Conservation (phyloP, 1,140 invertebrate genomes). For the Pseudomyrmex concolor region DNA sequence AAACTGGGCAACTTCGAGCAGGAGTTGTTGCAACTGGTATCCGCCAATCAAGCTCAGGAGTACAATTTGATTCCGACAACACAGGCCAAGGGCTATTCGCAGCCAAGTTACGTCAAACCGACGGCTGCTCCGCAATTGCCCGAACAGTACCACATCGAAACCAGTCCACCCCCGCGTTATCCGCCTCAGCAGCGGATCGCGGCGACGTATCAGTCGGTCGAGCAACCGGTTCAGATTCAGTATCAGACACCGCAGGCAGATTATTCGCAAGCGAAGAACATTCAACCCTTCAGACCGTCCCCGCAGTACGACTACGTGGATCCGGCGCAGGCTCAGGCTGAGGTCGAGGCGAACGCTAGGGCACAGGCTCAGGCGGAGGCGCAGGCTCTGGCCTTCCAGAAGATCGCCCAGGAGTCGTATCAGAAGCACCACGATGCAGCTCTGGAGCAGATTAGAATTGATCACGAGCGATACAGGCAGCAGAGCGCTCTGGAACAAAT, state of each 20-base stretch:
- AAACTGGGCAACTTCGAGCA: slow-evolving; percentile 82
- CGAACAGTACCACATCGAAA: slow-evolving; percentile 84
- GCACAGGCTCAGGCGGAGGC: slow-evolving; percentile 80
- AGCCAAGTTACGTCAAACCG: slow-evolving; percentile 73
- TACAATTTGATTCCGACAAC: slow-evolving; percentile 76
- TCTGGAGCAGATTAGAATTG: slow-evolving; percentile 80
- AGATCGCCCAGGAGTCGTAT: slow-evolving; percentile 80
- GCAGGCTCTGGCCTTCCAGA: slow-evolving; percentile 81
- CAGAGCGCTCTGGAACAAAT: slow-evolving; percentile 83
- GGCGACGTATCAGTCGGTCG: slow-evolving; percentile 66
- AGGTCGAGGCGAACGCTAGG: slow-evolving; percentile 76
- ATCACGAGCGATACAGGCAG: slow-evolving; percentile 78
- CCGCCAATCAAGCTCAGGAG: slow-evolving; percentile 81
- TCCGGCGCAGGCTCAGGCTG: slow-evolving; percentile 60
- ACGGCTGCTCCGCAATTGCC: slow-evolving; percentile 68
- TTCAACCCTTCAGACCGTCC: slow-evolving; percentile 62
- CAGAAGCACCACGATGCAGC: slow-evolving; percentile 80
- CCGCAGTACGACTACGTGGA: slow-evolving; percentile 80
- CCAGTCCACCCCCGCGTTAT: slow-evolving; percentile 76
- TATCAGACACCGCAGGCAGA: slow-evolving; percentile 46
- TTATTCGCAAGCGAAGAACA: slow-evolving; percentile 43
- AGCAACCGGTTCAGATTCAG: slow-evolving; percentile 73
- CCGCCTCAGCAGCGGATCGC: slow-evolving; percentile 65
- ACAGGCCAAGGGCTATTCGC: slow-evolving; percentile 68
- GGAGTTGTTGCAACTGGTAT: slow-evolving; percentile 79